These are phyloP conservation scores for Petrosia ficiformis DNA, from an alignment of 37 sponge, comb jelly and placozoan genomes.

Conservation along the genomic window DNA sequence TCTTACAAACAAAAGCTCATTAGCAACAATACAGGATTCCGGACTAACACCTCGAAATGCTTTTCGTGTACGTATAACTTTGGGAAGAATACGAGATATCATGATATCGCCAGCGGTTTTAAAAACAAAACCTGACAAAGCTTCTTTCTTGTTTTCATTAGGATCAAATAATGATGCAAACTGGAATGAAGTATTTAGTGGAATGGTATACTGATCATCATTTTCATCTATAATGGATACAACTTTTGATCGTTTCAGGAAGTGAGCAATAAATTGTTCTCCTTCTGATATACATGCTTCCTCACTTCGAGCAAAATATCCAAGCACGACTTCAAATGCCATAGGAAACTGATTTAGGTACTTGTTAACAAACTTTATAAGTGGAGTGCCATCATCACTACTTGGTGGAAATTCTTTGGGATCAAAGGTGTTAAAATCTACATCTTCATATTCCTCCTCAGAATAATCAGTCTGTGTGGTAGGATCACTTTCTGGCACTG, in stretches of 20 bases:
- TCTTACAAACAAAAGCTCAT: conserved; percentile 2
- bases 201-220: conserved; percentile 9
- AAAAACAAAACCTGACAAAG: conserved; percentile 28
- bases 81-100: conserved; percentile 12
- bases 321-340: neutral
- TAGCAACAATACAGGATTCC: neutral
- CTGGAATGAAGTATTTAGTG: conserved; percentile 21
- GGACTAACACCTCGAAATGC: neutral
- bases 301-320: neutral
- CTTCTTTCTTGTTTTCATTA: conserved; percentile 12
- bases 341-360: neutral
- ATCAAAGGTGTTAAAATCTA: neutral
- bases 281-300: conserved; percentile 19
- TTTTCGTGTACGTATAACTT: conserved; percentile 26
- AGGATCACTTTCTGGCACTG: neutral
- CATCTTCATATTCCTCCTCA: neutral
- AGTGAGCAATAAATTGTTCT: conserved; percentile 28
- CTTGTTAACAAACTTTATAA: neutral
- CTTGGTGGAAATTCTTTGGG: neutral
- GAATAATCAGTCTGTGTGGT: neutral
- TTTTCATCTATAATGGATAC: conserved; percentile 18
- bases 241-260: conserved; percentile 32
- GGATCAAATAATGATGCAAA: conserved; percentile 39
- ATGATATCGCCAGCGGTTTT: conserved; percentile 12
- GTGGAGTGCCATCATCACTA: neutral